Base-by-base conservation (phyloP, 2,888 invertebrate genomes). In the Panzeria rudis region DNA sequence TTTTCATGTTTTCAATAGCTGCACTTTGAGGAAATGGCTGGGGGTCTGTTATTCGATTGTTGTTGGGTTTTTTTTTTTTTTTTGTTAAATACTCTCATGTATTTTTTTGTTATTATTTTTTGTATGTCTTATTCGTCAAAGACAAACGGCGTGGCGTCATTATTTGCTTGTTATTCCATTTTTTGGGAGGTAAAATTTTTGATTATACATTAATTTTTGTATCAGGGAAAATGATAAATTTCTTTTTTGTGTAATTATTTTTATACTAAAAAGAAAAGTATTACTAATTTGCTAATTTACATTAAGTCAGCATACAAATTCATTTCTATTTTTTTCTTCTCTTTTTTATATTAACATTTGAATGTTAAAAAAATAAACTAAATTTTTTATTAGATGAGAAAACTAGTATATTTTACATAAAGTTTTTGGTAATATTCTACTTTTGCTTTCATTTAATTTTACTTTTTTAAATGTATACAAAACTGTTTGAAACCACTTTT, bases 131-230 rank as follows among this genome's bases (percentile, higher is more conserved):
- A n/a, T 15, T 15, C 17, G 25, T 13, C 32, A 29, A n/a, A 50
- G 50, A 59, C 72, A 59, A 72, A 59, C 15, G 72, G 17, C 72
- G 59, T 59, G 72, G 17, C 72, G 59, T 59, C 56, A 59, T 44
- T 72, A 44, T 44, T 25, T 44, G 59, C 25, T 41, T 50, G 41
- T 23, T 54, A 17, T 54, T 44, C 25, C 20, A 17, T 17, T 20
- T 68, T 29, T 66, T 66, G 50, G 50, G 32, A 2, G 47, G 32
- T 50, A 20, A 50, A 35, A 29, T 69, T 44, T 44, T 8, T 44
- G 3, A n/a, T 9, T 44, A 44, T n/a, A n/a, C 41, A 13, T 44
- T 44, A 2, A 4, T 44, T 5, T 44, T n/a, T 35, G 1, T 35
- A 38, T 2, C 1, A 11, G 38, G 38, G 13, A 38, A 38, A 13